Evolutionary conservation across 2,797 vertebrate genomes (phyloP).

Genomic region (Myiothlypis coronata): DNA sequence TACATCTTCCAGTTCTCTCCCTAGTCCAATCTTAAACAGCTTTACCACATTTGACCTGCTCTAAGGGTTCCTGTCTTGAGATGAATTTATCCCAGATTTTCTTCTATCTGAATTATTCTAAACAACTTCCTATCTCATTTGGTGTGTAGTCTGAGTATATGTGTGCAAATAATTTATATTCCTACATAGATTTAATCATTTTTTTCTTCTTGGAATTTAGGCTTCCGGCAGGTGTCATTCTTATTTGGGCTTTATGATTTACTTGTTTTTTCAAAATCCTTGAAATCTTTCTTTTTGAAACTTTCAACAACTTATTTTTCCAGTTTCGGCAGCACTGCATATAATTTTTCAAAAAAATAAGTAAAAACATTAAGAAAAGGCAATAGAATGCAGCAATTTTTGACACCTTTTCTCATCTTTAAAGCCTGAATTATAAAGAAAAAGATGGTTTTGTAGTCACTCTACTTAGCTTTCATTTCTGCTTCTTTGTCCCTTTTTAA

Average conservation of each 20-base stretch:
- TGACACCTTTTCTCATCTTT: neutral
- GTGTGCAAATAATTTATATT: neutral
- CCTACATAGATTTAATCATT: neutral
- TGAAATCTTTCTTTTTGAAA: neutral
- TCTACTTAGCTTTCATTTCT: neutral
- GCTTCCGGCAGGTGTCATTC: neutral
- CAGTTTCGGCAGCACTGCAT: neutral
- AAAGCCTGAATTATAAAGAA: neutral
- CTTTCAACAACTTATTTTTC: neutral
- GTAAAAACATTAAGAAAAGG: neutral
- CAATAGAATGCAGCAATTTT: neutral
- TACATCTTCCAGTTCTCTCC: neutral
- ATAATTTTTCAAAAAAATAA: neutral
- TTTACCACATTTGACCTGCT: neutral
- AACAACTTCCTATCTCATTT: neutral
- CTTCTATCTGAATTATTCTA: neutral
- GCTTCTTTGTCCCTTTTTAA: neutral
- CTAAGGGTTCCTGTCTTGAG: neutral
- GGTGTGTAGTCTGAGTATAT: neutral
- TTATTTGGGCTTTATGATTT: neutral
- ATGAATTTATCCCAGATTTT: neutral
- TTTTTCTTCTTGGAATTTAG: neutral
- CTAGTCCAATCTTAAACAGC: neutral
- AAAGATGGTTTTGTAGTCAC: neutral
- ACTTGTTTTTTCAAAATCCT: neutral